Percentiles rank a stretch among this genome's conserved stretches.
Evolutionary conservation across 2,797 vertebrate genomes (phyloP).

Genomic region (Hydrolagus colliei): DNA sequence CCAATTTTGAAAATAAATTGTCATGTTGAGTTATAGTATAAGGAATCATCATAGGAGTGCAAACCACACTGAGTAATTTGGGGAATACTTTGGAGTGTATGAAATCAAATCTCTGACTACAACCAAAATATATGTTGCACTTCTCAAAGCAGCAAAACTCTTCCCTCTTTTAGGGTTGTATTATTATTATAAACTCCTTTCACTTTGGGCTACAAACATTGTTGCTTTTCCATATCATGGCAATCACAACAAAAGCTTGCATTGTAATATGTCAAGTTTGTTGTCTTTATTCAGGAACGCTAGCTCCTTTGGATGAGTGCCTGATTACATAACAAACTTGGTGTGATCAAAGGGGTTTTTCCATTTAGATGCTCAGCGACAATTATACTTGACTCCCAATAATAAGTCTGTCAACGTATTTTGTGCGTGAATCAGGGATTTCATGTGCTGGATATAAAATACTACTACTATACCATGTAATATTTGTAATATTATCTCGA

Average conservation of each 20-base stretch:
- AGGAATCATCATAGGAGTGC: not conserved
- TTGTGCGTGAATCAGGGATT: not conserved
- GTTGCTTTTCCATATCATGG: constrained; percentile 7
- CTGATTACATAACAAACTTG: not conserved
- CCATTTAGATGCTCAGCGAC: not conserved
- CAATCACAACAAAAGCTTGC: constrained; percentile 18
- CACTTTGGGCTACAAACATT: not conserved
- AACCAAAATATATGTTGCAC: constrained; percentile 7
- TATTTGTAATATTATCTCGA: not conserved
- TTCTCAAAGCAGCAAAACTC: constrained; percentile 6
- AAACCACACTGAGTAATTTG: not conserved
- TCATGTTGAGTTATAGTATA: not conserved
- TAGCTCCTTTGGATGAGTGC: not conserved
- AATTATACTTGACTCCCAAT: not conserved
- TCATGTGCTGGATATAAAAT: not conserved
- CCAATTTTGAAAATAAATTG: constrained; percentile 3
- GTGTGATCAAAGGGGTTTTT: not conserved
- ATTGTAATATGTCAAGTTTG: constrained; percentile 15
- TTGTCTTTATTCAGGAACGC: not conserved
- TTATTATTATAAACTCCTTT: not conserved
- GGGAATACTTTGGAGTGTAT: not conserved
- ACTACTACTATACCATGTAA: not conserved
- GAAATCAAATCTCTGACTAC: not conserved
- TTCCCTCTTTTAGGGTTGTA: not conserved
- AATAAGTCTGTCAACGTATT: not conserved